These are phyloP conservation scores for Serilophus lunatus DNA, from an alignment of 2,113 vertebrate genomes.

Conservation along the genomic window DNA sequence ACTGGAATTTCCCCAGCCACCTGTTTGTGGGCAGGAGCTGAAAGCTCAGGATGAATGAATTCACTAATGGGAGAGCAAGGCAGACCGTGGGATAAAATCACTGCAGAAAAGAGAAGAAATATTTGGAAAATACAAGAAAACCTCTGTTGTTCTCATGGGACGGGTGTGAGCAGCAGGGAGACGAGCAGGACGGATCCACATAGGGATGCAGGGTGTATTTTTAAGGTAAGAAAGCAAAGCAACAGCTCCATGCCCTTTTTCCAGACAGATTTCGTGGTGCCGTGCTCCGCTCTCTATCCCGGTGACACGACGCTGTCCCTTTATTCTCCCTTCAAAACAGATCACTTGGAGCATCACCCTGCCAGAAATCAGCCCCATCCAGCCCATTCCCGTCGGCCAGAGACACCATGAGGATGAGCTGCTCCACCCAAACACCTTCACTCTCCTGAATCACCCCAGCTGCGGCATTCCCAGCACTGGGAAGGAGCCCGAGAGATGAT, in stretches of 20 bases:
- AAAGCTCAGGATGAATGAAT: background rate
- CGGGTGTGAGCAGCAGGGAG: accelerated
- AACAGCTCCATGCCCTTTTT: accelerated
- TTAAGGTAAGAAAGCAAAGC: background rate
- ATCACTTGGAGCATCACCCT: background rate
- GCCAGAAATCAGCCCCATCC: background rate
- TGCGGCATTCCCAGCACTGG: too few relatives aligned
- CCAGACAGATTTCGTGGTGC: accelerated
- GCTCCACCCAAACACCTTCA: background rate
- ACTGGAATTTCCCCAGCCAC: background rate
- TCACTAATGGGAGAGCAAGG: accelerated
- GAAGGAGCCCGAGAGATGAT: too few relatives aligned
- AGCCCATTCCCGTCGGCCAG: accelerated
- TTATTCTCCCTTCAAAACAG: background rate
- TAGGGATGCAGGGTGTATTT: accelerated
- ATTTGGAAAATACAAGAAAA: accelerated
- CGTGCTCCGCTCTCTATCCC: background rate
- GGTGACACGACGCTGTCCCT: accelerated
- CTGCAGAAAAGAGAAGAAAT: background rate
- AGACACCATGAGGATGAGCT: background rate
- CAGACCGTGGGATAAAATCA: background rate
- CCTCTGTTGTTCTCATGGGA: accelerated
- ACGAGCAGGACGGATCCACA: accelerated
- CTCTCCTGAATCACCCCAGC: background rate
- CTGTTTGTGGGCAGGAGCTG: background rate